Base-by-base conservation (phyloP, 2,888 invertebrate species). In the Euzetes globulus region DNA sequence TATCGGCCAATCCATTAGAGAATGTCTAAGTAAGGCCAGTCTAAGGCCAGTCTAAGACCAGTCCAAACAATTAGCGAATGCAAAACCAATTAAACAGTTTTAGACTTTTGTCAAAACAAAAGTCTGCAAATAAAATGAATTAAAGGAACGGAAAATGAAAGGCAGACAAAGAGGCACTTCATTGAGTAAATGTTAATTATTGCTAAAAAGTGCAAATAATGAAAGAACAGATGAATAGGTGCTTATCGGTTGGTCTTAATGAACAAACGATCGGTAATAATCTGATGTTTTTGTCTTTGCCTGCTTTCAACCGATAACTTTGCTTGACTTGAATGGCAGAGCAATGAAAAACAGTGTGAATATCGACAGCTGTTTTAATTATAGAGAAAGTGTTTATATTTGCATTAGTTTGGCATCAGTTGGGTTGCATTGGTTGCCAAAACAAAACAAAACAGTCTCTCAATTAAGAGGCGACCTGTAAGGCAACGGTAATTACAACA, bases 391-490 rank as follows among this genome's bases (percentile, higher is more conserved):
- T 63, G 63, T 63, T 63, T 63, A 63, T 27, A 63, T 33, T n/a
- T 63, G 63, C 63, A 63, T 63, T 63, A 63, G 63, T 63, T 63
- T 58, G 27, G 58, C 25, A 25, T 25, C 15, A 58, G 58, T 58
- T 58, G 15, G 63, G 63, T 63, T 63, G 63, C 63, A 25, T 27
- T 63, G 63, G 63, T 63, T 63, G 63, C 63, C 63, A 63, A 63
- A 63, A 63, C 63, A 63, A 63, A 63, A 63, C 63, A 63, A 63
- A 63, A 63, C 63, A 63, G 63, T 15, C n/a, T 29, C 63, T 63
- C 63, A 63, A 63, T 63, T 63, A 63, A 63, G n/a, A 63, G 63
- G 37, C 63, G 63, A 63, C 63, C 63, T 63, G 63, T 63, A 63
- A 63, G 63, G 63, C 63, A 63, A 58, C 33, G 15, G 63, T 63